Conservation (phyloP, 2,797 vertebrate genomes). For the Takifugu rubripes region DNA sequence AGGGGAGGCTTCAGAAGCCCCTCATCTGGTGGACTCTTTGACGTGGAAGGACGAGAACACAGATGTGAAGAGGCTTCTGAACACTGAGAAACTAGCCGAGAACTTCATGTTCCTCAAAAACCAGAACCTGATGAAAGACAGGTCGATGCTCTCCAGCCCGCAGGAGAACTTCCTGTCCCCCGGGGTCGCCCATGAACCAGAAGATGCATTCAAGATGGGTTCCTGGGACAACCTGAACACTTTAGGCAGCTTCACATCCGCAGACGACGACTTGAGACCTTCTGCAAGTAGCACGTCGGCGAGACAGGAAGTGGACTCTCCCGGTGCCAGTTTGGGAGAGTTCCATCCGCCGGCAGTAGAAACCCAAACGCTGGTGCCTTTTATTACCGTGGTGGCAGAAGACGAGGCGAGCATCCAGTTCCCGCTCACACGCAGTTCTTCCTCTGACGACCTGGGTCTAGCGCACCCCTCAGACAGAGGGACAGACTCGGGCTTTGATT, state of each 20-base stretch:
- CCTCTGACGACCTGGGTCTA: slow-evolving; percentile 63
- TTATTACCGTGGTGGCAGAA: slow-evolving; percentile 67
- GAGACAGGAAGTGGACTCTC: slow-evolving; percentile 66
- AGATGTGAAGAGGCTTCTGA: slow-evolving; percentile 64
- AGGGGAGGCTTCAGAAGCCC: slow-evolving; percentile 65
- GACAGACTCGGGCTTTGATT: slow-evolving; percentile 66
- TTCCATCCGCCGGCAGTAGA: slow-evolving; percentile 53
- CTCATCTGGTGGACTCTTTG: slow-evolving; percentile 54
- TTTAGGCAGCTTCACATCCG: slow-evolving; percentile 63
- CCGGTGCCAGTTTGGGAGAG: slow-evolving; percentile 37
- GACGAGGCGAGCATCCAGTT: slow-evolving; percentile 53
- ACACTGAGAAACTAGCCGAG: slow-evolving; percentile 79
- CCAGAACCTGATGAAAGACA: slow-evolving; percentile 80
- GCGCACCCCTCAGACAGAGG: slow-evolving; percentile 56
- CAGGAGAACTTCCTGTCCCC: slow-evolving; percentile 66
- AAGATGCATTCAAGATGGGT: slow-evolving; percentile 66
- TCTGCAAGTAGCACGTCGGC: slow-evolving; percentile 54
- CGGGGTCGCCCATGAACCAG: slow-evolving; percentile 64
- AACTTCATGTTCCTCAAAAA: slow-evolving; percentile 91
- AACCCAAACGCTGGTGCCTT: slow-evolving; percentile 72
- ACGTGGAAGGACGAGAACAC: slow-evolving; percentile 52
- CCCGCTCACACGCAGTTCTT: slow-evolving; percentile 62
- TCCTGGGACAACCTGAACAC: slow-evolving; percentile 68
- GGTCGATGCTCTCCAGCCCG: slow-evolving; percentile 52
- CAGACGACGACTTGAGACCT: slow-evolving; percentile 63